Percentiles rank a stretch among this genome's conserved stretches.
phyloP scores from a whole-genome alignment of 2,888 invertebrate species.

The Spodoptera exigua region DNA sequence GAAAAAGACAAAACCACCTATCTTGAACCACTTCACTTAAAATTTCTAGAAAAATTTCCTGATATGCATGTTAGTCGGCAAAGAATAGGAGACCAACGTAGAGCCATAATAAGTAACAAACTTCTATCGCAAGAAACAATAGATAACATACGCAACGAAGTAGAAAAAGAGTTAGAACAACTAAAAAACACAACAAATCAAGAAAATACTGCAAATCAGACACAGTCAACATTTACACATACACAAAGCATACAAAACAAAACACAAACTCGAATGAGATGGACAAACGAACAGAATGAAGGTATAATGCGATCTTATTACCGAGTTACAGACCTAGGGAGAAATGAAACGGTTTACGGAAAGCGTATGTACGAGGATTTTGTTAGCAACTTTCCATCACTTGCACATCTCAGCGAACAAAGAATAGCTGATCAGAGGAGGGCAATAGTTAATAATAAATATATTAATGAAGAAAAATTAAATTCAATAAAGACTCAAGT shows the following conservation, averaged over 20 bases:
- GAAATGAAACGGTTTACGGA: neutral
- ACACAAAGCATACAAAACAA: neutral
- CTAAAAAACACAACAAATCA: neutral
- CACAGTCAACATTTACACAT: neutral
- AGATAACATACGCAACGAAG: no score
- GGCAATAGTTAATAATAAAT: conserved; percentile 18
- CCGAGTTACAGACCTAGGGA: neutral
- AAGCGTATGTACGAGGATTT: no score
- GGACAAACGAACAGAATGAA: conserved; percentile 6
- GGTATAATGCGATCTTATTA: conserved; percentile 2
- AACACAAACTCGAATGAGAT: neutral
- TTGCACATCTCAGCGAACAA: conserved; percentile 24
- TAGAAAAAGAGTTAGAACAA: neutral
- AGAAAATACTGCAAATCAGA: neutral
- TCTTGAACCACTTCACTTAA: neutral
- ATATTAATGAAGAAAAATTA: conserved; percentile 9
- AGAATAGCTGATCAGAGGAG: conserved; percentile 13
- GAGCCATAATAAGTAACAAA: no score
- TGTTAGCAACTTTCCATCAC: no score
- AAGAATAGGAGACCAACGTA: conserved; percentile 5
- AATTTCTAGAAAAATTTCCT: neutral
- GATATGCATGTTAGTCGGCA: neutral
- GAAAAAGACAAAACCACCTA: neutral
- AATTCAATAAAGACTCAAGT: conserved; percentile 7
- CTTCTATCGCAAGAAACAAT: no score